Conservation (phyloP, 2,113 vertebrate genomes). For the Tupaia chinensis region DNA sequence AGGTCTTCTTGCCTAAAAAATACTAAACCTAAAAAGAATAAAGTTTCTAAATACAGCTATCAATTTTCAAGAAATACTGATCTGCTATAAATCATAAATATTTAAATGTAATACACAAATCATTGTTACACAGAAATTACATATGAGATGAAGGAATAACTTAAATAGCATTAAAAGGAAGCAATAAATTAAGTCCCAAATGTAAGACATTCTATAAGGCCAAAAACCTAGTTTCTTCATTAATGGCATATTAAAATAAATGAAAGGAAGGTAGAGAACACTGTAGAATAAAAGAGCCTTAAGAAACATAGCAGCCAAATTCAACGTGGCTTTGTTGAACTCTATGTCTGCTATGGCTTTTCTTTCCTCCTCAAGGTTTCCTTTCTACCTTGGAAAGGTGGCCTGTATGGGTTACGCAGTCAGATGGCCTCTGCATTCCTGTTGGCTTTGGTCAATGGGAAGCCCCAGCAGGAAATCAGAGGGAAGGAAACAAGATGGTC, state of each 20-base stretch:
- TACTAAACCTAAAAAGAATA: slow-evolving; percentile 25
- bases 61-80: slow-evolving; percentile 17
- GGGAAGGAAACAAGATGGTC: neutral
- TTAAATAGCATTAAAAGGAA: slow-evolving; percentile 5
- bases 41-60: slow-evolving; percentile 8
- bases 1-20: slow-evolving; percentile 36
- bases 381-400: neutral
- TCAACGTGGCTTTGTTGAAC: neutral
- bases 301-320: slow-evolving; percentile 24
- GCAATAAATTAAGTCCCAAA: slow-evolving; percentile 24
- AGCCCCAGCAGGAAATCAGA: neutral
- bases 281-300: slow-evolving; percentile 4
- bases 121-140: slow-evolving; percentile 9
- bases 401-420: neutral
- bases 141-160: neutral
- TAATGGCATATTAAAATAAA: slow-evolving; percentile 18
- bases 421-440: neutral
- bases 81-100: slow-evolving; percentile 23
- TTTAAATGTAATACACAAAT: slow-evolving; percentile 28
- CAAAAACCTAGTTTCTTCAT: neutral
- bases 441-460: neutral
- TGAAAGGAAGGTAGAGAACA: neutral
- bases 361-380: slow-evolving; percentile 3
- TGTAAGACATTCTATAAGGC: neutral
- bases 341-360: neutral